These are phyloP conservation scores for Eolophus roseicapilla DNA, from an alignment of 2,113 vertebrate species.

Conservation along the genomic window DNA sequence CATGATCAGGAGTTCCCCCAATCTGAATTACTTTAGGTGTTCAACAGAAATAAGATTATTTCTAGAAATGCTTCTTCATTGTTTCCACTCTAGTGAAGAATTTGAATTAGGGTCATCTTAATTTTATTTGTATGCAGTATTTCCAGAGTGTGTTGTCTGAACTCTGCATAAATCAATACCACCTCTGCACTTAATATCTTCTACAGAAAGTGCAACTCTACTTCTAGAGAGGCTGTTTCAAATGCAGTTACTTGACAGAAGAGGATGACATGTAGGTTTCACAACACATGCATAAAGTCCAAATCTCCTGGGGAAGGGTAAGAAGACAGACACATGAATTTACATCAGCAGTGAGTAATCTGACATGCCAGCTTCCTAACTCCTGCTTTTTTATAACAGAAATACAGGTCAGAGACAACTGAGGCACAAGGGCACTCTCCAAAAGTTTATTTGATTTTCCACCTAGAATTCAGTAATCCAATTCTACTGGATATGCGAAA, in stretches of 20 bases:
- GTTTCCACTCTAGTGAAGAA: neutral
- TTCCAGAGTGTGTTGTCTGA: neutral
- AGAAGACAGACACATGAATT: neutral
- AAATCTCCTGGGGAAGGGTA: neutral
- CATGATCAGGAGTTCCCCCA: rapidly evolving
- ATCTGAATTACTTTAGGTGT: neutral
- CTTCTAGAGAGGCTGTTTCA: neutral
- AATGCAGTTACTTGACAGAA: neutral
- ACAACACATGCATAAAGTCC: neutral
- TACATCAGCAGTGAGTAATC: neutral
- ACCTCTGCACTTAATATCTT: neutral
- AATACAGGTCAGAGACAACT: neutral
- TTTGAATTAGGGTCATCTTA: neutral
- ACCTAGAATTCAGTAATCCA: neutral
- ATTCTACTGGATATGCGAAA: neutral
- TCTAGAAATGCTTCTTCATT: neutral
- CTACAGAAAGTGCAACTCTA: neutral
- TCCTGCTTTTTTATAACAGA: neutral
- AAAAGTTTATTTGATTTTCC: neutral
- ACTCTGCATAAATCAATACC: neutral
- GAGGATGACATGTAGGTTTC: neutral
- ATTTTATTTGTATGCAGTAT: neutral
- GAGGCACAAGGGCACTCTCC: neutral
- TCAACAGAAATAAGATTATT: neutral
- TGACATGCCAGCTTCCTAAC: neutral